These are phyloP conservation scores for Cariama cristata DNA, from an alignment of 2,113 vertebrate genomes.

Conservation along the genomic window DNA sequence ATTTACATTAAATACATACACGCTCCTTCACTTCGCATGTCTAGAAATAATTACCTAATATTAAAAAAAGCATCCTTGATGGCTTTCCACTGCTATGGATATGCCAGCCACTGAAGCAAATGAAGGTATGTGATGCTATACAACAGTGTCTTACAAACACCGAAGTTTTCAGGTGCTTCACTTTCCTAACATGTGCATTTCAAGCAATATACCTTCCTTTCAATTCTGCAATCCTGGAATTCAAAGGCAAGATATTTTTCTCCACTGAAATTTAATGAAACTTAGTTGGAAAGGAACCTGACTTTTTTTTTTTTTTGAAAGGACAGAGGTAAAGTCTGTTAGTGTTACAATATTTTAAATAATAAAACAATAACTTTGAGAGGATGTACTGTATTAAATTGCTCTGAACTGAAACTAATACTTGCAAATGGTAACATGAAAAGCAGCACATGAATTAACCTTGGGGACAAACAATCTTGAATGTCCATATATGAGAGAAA, in stretches of 20 bases:
- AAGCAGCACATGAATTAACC: not conserved
- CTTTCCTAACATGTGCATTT: not conserved
- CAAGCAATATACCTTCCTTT: not conserved
- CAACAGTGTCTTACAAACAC: not conserved
- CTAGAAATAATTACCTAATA: not conserved
- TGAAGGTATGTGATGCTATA: not conserved
- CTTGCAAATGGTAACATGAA: not conserved
- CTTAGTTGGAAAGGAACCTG: not conserved
- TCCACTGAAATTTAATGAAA: not conserved
- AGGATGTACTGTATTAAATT: not conserved
- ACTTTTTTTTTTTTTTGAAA: not conserved
- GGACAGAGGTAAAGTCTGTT: not conserved
- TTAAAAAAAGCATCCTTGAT: not conserved
- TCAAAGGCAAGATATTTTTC: conserved; percentile 5
- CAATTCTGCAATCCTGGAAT: not conserved
- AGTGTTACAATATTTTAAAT: not conserved
- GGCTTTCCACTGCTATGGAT: not conserved
- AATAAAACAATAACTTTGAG: not conserved
- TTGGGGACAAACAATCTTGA: not conserved
- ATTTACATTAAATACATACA: not conserved
- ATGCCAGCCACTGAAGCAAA: not conserved
- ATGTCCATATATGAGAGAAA: not conserved
- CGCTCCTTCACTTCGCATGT: not conserved
- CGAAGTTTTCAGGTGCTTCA: not conserved
- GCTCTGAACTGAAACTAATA: conserved; percentile 1